Evolutionary conservation across 2,113 vertebrate genomes (phyloP), one percentile per base, ranked within the genome.

Genomic region (Panurus biarmicus): DNA sequence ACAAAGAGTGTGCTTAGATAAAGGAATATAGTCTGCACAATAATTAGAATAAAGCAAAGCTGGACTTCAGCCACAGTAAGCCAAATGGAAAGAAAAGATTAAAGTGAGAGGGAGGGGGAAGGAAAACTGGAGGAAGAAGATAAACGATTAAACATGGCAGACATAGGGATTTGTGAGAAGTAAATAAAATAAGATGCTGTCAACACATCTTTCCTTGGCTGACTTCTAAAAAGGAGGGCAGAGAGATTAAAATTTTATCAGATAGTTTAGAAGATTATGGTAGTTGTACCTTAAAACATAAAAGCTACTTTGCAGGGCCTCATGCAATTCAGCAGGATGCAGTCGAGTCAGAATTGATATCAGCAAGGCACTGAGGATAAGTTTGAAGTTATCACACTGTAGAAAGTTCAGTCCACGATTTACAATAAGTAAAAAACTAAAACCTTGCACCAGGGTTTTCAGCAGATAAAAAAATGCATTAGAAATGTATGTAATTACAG

Each of bases 241-340:
- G 64, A 84, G n/a, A 95, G 69, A 80, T 96, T 95, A 96, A 95
- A 81, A 76, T 96, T 91, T 96, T 90, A 95, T 89, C 90, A 97
- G 79, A 66, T 81, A 62, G 44, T 14, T 94, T 81, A 83, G 93
- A 71, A 86, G 60, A 96, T 96, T 96, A 92, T 36, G 31, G 75
- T 66, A 79, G 91, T 87, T 95, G 71, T 88, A 96, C 85, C 87
- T 94, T 90, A 89, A 95, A 92, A 96, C 93, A 89, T 86, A 69
- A 86, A 80, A 92, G 86, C 48, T 96, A 65, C 94, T 94, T 96
- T 97, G 60, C 58, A 58, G 79, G 35, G 36, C 53, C 65, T 90
- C 64, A 58, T 94, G 35, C 58, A 74, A 94, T 89, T 90, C 93
- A 87, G 62, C 73, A 95, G 51, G 77, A 91, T 85, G 89, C 87